Conservation (phyloP, 2,797 vertebrate species). For the Pipistrellus pipistrellus region DNA sequence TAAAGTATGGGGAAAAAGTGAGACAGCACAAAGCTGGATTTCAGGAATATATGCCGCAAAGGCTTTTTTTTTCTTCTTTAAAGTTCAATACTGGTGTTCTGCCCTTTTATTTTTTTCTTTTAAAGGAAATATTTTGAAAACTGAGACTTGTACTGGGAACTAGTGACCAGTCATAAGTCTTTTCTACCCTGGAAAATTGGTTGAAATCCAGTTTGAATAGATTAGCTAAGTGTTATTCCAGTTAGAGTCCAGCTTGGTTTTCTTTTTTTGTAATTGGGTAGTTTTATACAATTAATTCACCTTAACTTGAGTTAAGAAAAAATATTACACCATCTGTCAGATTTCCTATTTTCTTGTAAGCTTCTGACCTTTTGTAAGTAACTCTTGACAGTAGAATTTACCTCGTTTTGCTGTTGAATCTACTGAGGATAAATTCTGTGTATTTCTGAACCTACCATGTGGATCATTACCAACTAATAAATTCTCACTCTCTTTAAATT, state of each 20-base stretch:
- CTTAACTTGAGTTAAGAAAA: conserved; percentile 64
- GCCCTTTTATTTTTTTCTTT: conserved; percentile 7
- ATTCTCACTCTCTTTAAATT: not conserved
- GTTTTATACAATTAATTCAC: conserved; percentile 72
- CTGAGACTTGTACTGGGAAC: conserved; percentile 73
- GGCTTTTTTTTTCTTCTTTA: conserved; percentile 61
- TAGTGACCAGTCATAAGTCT: conserved; percentile 74
- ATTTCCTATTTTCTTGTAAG: conserved; percentile 22
- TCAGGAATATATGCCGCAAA: conserved; percentile 61
- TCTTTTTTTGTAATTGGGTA: conserved; percentile 64
- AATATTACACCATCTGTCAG: not conserved
- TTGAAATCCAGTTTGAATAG: conserved; percentile 76
- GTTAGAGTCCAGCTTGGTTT: conserved; percentile 56
- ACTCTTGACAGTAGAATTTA: not conserved
- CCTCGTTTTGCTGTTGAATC: conserved; percentile 23
- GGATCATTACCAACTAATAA: not conserved
- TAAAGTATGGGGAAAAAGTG: conserved; percentile 36
- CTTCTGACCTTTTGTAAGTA: not conserved
- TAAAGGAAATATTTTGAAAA: conserved; percentile 82
- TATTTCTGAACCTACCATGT: conserved; percentile 22
- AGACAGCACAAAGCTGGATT: conserved; percentile 6
- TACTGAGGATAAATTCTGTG: not conserved
- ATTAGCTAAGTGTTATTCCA: conserved; percentile 79
- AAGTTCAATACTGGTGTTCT: conserved; percentile 70
- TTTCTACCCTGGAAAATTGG: conserved; percentile 81